phyloP scores from a whole-genome alignment of 1,140 invertebrate genomes.

The Drosophila auraria region DNA sequence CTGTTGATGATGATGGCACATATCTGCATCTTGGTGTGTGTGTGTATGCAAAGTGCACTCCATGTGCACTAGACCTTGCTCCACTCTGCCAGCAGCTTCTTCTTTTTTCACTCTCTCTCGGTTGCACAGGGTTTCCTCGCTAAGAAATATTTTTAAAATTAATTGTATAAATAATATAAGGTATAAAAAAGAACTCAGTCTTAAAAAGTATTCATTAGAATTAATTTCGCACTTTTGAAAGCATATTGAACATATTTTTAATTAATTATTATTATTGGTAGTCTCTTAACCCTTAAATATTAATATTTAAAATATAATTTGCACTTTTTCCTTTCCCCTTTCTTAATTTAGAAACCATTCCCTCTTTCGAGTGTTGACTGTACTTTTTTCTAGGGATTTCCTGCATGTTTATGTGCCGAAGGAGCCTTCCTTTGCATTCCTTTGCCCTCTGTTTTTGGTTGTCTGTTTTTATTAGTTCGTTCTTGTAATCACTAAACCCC shows the following conservation, averaged over 20 bases:
- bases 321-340: too few relatives aligned
- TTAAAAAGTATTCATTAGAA: too few relatives aligned
- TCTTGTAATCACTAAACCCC: constrained; percentile 68
- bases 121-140: not conserved
- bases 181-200: too few relatives aligned
- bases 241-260: too few relatives aligned
- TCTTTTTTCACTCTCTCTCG: constrained; percentile 3
- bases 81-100: constrained; percentile 30
- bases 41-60: constrained; percentile 37
- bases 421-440: constrained; percentile 20
- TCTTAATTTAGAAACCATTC: not conserved
- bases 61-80: constrained; percentile 66
- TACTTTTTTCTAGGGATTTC: constrained; percentile 8
- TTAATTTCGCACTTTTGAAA: too few relatives aligned
- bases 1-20: constrained; percentile 16
- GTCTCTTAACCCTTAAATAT: too few relatives aligned
- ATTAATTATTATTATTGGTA: too few relatives aligned
- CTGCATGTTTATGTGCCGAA: constrained; percentile 23
- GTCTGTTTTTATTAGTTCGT: constrained; percentile 75
- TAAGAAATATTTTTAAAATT: not conserved
- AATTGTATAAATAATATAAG: too few relatives aligned
- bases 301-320: too few relatives aligned
- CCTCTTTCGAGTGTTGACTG: not conserved
- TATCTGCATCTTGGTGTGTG: constrained; percentile 16
- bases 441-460: constrained; percentile 56